These are phyloP conservation scores for Apamea crenata DNA, from an alignment of 2,888 invertebrate species.

Conservation along the genomic window DNA sequence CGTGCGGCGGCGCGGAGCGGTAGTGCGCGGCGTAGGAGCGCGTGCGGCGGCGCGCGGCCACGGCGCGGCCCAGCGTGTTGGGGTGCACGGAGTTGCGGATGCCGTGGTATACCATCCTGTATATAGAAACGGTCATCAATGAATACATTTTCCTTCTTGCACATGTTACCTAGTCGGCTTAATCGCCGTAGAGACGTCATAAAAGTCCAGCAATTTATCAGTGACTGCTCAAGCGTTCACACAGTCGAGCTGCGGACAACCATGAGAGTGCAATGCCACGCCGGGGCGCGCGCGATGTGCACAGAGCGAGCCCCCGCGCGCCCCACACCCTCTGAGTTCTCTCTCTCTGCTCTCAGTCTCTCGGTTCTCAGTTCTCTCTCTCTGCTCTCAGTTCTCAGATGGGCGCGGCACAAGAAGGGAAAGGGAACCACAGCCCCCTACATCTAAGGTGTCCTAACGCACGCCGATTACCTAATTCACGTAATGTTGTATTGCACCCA, in stretches of 20 bases:
- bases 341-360: no score
- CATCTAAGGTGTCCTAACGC: background rate
- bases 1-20: conserved; percentile 76
- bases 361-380: no score
- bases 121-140: background rate
- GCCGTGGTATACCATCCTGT: conserved; percentile 89
- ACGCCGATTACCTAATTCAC: background rate
- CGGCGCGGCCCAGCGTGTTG: conserved; percentile 93
- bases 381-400: no score
- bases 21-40: conserved; percentile 83
- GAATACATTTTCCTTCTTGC: background rate
- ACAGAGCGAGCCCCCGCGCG: no score
- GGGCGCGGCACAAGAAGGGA: no score
- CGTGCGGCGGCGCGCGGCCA: conserved; percentile 91
- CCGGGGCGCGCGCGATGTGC: no score
- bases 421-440: background rate
- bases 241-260: background rate
- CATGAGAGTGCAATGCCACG: background rate
- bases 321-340: no score
- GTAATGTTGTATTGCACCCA: no score
- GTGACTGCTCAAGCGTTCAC: background rate
- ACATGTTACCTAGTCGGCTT: background rate
- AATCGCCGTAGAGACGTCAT: background rate
- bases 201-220: background rate
- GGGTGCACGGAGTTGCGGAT: conserved; percentile 93